phyloP scores from a whole-genome alignment of 2,888 invertebrate species.

The Tuberolachnus salignus region DNA sequence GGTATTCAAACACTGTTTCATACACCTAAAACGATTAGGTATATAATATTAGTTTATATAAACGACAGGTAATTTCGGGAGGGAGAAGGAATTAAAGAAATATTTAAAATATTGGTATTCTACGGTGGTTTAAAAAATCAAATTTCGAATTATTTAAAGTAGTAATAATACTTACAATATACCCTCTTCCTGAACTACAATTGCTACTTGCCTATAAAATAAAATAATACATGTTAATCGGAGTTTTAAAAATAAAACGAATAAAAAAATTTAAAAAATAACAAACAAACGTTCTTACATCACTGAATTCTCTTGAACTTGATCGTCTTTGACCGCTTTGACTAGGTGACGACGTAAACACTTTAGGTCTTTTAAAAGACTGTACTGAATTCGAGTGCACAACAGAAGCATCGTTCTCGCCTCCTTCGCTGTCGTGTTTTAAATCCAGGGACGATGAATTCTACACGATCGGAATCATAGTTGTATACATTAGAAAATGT shows the following conservation, averaged over 20 bases:
- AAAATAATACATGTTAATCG: conserved; percentile 61
- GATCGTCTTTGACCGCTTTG: conserved; percentile 54
- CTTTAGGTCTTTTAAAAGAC: conserved; percentile 51
- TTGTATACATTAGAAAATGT: neutral
- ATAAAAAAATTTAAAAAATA: conserved; percentile 58
- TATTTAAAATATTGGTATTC: too few relatives aligned
- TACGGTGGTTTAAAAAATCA: neutral
- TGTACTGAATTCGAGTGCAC: conserved; percentile 43
- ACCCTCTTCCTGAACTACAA: conserved; percentile 91
- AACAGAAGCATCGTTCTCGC: conserved; percentile 44
- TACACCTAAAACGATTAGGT: too few relatives aligned
- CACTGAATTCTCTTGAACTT: conserved; percentile 51
- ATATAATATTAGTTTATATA: too few relatives aligned
- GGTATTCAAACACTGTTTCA: too few relatives aligned
- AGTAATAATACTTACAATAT: conserved; percentile 79
- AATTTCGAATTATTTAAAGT: neutral
- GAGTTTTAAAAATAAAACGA: neutral
- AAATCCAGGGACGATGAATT: conserved; percentile 41
- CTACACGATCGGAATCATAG: conserved; percentile 12
- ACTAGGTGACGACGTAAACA: conserved; percentile 44
- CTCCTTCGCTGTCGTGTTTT: conserved; percentile 51
- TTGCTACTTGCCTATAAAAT: conserved; percentile 84
- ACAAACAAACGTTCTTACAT: conserved; percentile 55
- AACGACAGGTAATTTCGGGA: too few relatives aligned
- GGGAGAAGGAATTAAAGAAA: too few relatives aligned